Evolutionary conservation across 2,797 vertebrate genomes (phyloP).

Genomic region (Eupleurogrammus muticus): DNA sequence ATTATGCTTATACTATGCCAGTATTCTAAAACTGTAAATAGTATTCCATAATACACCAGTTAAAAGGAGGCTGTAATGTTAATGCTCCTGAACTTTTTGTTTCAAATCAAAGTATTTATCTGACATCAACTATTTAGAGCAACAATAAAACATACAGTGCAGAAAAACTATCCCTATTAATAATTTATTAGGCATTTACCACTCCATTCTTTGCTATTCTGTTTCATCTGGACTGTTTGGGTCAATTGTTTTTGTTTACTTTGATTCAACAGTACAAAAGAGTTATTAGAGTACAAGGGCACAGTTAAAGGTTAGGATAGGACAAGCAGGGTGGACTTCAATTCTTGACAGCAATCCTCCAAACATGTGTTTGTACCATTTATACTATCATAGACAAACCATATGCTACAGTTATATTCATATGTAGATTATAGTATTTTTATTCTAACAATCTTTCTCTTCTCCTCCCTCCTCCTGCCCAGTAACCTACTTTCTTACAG

Average conservation of each 20-base stretch:
- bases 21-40: background rate
- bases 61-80: too few relatives aligned
- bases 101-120: too few relatives aligned
- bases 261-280: background rate
- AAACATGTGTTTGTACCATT: background rate
- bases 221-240: background rate
- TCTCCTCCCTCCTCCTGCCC: background rate
- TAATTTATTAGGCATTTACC: too few relatives aligned
- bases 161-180: too few relatives aligned
- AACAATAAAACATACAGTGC: too few relatives aligned
- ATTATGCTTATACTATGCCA: background rate
- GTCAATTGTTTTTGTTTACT: background rate
- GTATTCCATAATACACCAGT: background rate
- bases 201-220: too few relatives aligned
- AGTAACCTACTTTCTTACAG: background rate
- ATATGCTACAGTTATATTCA: background rate
- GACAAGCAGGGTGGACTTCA: background rate
- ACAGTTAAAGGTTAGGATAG: background rate
- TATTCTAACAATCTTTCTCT: background rate
- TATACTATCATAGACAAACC: background rate
- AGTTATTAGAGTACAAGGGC: background rate
- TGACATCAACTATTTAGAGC: too few relatives aligned
- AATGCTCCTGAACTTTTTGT: too few relatives aligned
- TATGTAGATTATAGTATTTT: background rate
- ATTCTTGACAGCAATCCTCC: too few relatives aligned